A percentile compares a stretch with the other conserved stretches of the same genome.
Conservation (phyloP, 37 sponge, comb jelly and placozoan species). For the Halichondria panicea region DNA sequence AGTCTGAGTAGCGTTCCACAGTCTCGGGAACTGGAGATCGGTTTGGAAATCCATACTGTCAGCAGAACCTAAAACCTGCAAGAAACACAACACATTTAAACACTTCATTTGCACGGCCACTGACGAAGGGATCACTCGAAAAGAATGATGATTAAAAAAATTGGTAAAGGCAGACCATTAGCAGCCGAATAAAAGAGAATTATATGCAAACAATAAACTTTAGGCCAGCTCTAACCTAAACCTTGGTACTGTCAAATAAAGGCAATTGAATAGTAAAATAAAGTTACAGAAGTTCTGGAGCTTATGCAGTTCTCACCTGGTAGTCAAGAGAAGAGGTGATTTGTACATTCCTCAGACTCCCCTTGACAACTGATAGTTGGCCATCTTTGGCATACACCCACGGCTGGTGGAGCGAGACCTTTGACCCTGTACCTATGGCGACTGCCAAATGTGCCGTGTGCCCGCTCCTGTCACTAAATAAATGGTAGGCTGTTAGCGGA, state of each 20-base stretch:
- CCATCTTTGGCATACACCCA: constrained; percentile 54
- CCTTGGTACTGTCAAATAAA: too few species aligned
- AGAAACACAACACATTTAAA: background rate
- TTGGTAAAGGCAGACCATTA: too few species aligned
- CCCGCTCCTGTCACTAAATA: constrained; percentile 22
- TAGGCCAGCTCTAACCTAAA: too few species aligned
- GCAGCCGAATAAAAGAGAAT: too few species aligned
- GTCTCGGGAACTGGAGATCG: constrained; percentile 67
- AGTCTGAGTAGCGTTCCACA: constrained; percentile 78
- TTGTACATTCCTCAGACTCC: constrained; percentile 4
- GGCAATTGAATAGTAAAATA: too few species aligned
- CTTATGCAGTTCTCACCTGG: too few species aligned
- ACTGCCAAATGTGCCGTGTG: constrained; percentile 4
- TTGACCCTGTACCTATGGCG: background rate
- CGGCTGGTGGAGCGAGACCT: constrained; percentile 38
- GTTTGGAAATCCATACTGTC: constrained; percentile 15
- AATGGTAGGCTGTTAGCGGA: constrained; percentile 7
- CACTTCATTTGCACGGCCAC: background rate
- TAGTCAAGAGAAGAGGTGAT: constrained; percentile 35
- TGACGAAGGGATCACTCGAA: background rate
- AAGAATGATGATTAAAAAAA: too few species aligned
- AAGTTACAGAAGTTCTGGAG: too few species aligned
- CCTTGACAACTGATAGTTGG: constrained; percentile 31
- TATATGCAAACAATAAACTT: too few species aligned
- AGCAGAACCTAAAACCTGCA: background rate